phyloP scores from a whole-genome alignment of 2,113 vertebrate genomes.

The Hemiprocne comata region DNA sequence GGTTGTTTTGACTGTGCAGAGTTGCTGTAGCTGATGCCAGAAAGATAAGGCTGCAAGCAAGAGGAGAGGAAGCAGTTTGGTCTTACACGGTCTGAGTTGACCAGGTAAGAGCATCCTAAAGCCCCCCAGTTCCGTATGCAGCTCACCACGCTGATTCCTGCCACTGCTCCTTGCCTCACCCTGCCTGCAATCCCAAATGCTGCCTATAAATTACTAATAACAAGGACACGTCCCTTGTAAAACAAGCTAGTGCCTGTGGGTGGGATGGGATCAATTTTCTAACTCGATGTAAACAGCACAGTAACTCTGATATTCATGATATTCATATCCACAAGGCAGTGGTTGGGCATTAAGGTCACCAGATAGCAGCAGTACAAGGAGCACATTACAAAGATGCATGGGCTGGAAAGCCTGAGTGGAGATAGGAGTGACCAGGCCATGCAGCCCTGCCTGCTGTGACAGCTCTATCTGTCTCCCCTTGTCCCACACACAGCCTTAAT shows the following conservation, averaged over 20 bases:
- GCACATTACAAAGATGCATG: background rate
- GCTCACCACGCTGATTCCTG: background rate
- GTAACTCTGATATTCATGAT: slow-evolving; percentile 15
- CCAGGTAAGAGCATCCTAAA: background rate
- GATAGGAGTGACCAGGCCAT: background rate
- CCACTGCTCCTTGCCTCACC: background rate
- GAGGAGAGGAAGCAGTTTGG: background rate
- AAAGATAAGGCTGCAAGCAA: background rate
- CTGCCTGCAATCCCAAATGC: background rate
- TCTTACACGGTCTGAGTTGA: fast-evolving
- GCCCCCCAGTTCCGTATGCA: background rate
- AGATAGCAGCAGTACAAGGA: background rate
- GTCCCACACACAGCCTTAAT: background rate
- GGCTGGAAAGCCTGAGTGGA: background rate
- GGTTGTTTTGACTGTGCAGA: background rate
- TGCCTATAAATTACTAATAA: slow-evolving; percentile 5
- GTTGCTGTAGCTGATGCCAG: background rate
- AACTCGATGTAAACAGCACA: background rate
- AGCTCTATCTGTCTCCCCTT: background rate
- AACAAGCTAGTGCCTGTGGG: background rate
- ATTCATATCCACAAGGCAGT: slow-evolving; percentile 25
- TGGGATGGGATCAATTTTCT: slow-evolving; percentile 1
- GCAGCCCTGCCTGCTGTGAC: background rate
- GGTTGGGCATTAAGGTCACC: background rate
- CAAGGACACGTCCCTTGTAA: background rate